Conservation (phyloP, 2,113 vertebrate species). For the Andinoacara biseriatus region DNA sequence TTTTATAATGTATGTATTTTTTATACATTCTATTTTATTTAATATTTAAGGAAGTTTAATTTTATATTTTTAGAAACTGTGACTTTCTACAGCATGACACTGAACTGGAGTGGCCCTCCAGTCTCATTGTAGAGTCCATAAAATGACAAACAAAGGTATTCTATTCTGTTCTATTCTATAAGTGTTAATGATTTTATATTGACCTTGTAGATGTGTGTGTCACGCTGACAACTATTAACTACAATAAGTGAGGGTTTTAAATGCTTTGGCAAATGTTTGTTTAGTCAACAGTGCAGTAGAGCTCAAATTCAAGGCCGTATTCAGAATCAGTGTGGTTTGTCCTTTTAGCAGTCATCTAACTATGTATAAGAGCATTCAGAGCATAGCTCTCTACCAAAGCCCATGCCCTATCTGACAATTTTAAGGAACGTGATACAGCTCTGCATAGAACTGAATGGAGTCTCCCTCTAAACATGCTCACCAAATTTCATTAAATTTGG, state of each 20-base stretch:
- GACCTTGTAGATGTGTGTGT: background rate
- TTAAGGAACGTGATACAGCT: background rate
- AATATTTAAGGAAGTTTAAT: too few relatives aligned
- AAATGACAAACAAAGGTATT: too few relatives aligned
- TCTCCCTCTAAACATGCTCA: background rate
- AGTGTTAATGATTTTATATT: background rate
- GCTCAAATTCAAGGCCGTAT: background rate
- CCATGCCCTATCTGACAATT: background rate
- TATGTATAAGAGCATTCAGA: background rate
- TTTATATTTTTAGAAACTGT: too few relatives aligned
- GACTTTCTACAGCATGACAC: too few relatives aligned
- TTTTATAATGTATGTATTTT: too few relatives aligned
- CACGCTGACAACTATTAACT: too few relatives aligned
- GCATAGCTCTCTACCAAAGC: background rate
- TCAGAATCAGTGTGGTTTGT: background rate
- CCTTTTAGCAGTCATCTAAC: background rate
- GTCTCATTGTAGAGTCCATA: too few relatives aligned
- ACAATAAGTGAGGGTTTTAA: background rate
- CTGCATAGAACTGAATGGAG: background rate
- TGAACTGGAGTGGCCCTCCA: too few relatives aligned
- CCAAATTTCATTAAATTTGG: background rate
- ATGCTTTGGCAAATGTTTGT: background rate
- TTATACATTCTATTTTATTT: too few relatives aligned
- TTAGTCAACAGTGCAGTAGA: background rate
- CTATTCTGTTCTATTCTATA: too few relatives aligned